A percentile compares a stretch with the other conserved stretches of the same genome.
Conservation (phyloP, 2,888 invertebrate genomes). For the Crioceris asparagi region DNA sequence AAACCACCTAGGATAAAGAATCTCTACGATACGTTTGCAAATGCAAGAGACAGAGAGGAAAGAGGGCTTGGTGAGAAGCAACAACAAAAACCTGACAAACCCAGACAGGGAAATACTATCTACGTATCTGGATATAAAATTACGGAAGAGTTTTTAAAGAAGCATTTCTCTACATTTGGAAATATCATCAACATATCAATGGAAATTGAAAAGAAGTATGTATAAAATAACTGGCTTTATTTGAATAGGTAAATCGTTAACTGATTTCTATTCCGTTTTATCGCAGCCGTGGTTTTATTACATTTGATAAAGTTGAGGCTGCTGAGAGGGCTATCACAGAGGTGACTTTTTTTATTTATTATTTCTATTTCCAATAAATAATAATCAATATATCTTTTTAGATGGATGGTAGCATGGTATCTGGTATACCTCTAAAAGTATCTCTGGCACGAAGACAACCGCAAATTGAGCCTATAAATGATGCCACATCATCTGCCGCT, state of each 20-base stretch:
- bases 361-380: not conserved
- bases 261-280: slow-evolving; percentile 5
- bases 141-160: slow-evolving; percentile 66
- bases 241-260: too few relatives aligned
- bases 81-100: slow-evolving; percentile 48
- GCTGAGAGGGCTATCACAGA: slow-evolving; percentile 78
- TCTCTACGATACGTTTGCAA: slow-evolving; percentile 68
- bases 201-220: slow-evolving; percentile 73
- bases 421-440: slow-evolving; percentile 66
- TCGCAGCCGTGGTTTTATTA: slow-evolving; percentile 78
- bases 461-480: slow-evolving; percentile 62
- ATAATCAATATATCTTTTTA: slow-evolving; percentile 22
- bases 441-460: slow-evolving; percentile 73
- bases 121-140: slow-evolving; percentile 72
- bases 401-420: slow-evolving; percentile 66
- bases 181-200: slow-evolving; percentile 71
- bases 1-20: slow-evolving; percentile 58
- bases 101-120: slow-evolving; percentile 69
- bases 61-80: slow-evolving; percentile 44
- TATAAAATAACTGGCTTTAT: slow-evolving; percentile 6
- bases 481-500: slow-evolving; percentile 62
- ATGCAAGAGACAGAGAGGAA: slow-evolving; percentile 54
- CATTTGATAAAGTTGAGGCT: slow-evolving; percentile 81
- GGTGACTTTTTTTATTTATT: slow-evolving; percentile 21
- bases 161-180: slow-evolving; percentile 63